Conservation (phyloP, 2,113 vertebrate genomes). For the Murina feae region DNA sequence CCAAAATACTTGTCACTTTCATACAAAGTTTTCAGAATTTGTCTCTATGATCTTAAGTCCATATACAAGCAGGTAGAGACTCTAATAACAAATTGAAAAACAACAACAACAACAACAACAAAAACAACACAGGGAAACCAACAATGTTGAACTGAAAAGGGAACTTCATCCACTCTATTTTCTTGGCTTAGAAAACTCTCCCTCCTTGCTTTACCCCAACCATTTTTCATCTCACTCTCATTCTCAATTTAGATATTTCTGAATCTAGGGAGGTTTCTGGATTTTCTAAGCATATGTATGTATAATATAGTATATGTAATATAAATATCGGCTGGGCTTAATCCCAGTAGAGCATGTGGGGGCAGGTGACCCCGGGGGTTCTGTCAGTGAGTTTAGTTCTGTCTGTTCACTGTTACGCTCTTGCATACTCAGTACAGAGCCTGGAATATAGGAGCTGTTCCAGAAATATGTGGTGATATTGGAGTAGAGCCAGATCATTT, state of each 20-base stretch:
- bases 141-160: neutral
- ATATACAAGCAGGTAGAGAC: neutral
- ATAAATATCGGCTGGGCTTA: neutral
- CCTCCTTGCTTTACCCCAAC: neutral
- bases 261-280: neutral
- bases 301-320: neutral
- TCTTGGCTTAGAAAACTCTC: neutral
- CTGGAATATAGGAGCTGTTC: neutral
- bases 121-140: neutral
- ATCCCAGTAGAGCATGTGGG: no score
- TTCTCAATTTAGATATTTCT: neutral
- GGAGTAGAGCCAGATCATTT: neutral
- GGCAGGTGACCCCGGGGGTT: rapidly evolving
- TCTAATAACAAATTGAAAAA: neutral
- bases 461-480: neutral
- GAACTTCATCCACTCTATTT: neutral
- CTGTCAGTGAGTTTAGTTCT: neutral
- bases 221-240: neutral
- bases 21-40: neutral
- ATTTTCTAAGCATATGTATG: neutral
- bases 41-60: neutral
- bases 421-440: neutral
- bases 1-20: neutral
- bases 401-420: neutral
- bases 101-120: neutral